These are phyloP conservation scores for Trachops cirrhosus DNA, from an alignment of 2,797 vertebrate species.

Conservation along the genomic window DNA sequence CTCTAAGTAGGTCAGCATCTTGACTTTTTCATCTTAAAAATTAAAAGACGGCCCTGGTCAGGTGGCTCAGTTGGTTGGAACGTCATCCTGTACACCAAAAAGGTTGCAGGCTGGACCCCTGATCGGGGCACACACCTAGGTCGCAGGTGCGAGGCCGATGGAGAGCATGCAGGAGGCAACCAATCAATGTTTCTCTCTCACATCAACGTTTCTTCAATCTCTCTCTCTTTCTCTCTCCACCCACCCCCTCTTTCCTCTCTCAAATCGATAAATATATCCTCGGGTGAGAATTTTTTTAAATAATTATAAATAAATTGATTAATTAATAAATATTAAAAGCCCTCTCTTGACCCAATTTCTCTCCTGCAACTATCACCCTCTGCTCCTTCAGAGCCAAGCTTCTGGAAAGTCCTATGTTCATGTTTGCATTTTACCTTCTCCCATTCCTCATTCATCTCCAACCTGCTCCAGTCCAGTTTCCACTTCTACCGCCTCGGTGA, in stretches of 20 bases:
- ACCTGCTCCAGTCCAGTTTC: background rate
- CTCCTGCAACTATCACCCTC: background rate
- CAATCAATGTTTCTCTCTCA: too few species aligned
- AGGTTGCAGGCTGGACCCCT: too few species aligned
- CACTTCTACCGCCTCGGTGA: background rate
- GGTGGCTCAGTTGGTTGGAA: background rate
- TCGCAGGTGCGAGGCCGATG: too few species aligned
- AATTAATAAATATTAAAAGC: background rate
- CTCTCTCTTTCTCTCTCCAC: too few species aligned
- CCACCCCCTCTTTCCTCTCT: too few species aligned
- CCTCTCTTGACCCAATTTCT: background rate
- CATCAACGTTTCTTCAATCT: too few species aligned
- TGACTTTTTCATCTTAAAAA: constrained; percentile 27
- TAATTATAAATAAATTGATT: background rate
- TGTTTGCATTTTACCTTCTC: background rate
- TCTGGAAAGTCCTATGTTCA: background rate
- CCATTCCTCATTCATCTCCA: background rate
- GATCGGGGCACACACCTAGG: too few species aligned
- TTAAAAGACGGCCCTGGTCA: background rate
- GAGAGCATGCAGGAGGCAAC: too few species aligned
- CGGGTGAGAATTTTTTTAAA: background rate
- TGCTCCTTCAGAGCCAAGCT: background rate
- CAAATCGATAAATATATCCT: background rate
- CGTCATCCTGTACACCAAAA: too few species aligned
- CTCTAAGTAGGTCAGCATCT: background rate